phyloP scores from a whole-genome alignment of 2,888 invertebrate species.

The Cerastis rubricosa region DNA sequence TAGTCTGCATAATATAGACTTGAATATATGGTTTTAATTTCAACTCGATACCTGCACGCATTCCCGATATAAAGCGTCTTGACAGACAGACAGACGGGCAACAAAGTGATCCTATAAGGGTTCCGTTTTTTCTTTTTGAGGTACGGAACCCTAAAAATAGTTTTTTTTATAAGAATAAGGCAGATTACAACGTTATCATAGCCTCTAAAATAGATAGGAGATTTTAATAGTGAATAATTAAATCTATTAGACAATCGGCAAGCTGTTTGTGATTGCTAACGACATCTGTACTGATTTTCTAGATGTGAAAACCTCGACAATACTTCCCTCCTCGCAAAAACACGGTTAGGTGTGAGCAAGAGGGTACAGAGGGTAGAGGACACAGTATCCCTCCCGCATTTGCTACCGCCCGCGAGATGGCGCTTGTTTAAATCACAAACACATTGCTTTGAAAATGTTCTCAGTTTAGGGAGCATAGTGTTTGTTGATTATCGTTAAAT shows the following conservation, averaged over 20 bases:
- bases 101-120: no score
- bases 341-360: constrained; percentile 12
- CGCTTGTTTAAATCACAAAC: constrained; percentile 45
- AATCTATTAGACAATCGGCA: not conserved
- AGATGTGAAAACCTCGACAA: not conserved
- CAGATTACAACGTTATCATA: not conserved
- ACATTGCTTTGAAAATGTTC: not conserved
- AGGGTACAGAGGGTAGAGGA: constrained; percentile 56
- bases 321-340: constrained; percentile 1
- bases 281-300: constrained; percentile 69
- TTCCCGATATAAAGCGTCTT: no score
- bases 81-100: no score
- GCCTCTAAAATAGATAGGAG: not conserved
- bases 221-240: not conserved
- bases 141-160: not conserved
- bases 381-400: constrained; percentile 57
- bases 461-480: not conserved
- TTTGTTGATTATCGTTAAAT: not conserved
- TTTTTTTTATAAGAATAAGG: not conserved
- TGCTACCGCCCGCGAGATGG: constrained; percentile 80
- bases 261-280: constrained; percentile 47
- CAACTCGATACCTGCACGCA: no score
- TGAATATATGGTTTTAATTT: no score
- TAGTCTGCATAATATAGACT: no score
- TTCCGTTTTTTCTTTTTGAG: no score